Evolutionary conservation across 2,113 vertebrate species (phyloP).

Genomic region (Agapornis roseicollis): DNA sequence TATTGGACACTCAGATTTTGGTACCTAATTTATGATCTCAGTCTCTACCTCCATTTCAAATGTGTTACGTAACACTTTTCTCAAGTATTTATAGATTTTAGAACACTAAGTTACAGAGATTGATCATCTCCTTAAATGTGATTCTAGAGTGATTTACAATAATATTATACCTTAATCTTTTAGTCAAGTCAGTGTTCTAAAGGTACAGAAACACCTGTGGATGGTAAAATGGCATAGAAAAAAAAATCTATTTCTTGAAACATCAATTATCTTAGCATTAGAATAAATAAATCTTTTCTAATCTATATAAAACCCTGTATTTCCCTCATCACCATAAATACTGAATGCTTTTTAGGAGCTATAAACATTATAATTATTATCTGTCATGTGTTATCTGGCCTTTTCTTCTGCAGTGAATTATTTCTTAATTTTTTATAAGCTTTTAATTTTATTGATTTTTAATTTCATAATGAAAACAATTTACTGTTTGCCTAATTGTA

Average conservation of each 20-base stretch:
- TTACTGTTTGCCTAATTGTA: neutral
- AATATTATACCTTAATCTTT: neutral
- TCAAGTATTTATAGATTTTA: neutral
- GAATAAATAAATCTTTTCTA: neutral
- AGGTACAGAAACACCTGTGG: neutral
- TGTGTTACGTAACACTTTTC: neutral
- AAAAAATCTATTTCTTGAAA: neutral
- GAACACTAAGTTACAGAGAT: neutral
- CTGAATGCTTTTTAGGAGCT: neutral
- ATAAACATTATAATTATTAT: neutral
- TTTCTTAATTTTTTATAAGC: neutral
- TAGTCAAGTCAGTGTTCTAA: neutral
- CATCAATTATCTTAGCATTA: neutral
- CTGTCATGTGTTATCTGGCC: neutral
- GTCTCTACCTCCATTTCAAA: neutral
- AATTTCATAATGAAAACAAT: slow-evolving; percentile 2
- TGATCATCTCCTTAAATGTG: neutral
- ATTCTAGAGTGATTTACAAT: neutral
- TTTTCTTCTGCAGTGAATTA: neutral
- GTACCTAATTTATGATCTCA: neutral
- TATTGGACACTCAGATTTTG: neutral
- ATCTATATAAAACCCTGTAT: neutral
- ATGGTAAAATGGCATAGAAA: neutral
- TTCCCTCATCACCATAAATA: neutral
- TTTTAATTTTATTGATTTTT: slow-evolving; percentile 32